A percentile compares a stretch with the other conserved stretches of the same genome.
These are phyloP conservation scores for Larimichthys crocea DNA, from an alignment of 2,113 vertebrate species.

Conservation along the genomic window DNA sequence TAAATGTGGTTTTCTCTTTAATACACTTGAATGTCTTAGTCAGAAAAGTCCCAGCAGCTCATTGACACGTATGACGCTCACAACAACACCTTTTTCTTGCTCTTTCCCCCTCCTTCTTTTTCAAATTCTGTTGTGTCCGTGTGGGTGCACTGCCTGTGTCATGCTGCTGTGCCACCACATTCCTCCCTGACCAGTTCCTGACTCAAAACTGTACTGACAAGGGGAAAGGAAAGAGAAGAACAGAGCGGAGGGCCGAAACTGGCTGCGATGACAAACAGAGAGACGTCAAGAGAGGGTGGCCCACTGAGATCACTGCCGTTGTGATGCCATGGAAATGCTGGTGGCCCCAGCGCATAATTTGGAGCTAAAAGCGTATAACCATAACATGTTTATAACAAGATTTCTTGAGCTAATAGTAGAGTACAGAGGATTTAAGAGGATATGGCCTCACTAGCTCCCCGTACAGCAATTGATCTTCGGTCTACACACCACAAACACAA, in stretches of 20 bases:
- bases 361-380: slow-evolving; percentile 22
- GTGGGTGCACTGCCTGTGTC: slow-evolving; percentile 70
- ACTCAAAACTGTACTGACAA: slow-evolving; percentile 40
- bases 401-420: slow-evolving; percentile 37
- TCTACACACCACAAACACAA: slow-evolving; percentile 57
- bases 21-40: background rate
- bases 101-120: slow-evolving; percentile 18
- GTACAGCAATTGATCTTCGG: slow-evolving; percentile 33
- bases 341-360: slow-evolving; percentile 45
- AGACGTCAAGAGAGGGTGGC: slow-evolving; percentile 66
- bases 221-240: slow-evolving; percentile 19
- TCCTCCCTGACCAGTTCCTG: slow-evolving; percentile 68
- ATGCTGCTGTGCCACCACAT: slow-evolving; percentile 60
- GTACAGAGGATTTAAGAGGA: slow-evolving; percentile 44
- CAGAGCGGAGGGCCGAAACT: slow-evolving; percentile 32
- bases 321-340: slow-evolving; percentile 69
- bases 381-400: slow-evolving; percentile 49
- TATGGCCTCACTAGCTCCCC: slow-evolving; percentile 34
- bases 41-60: slow-evolving; percentile 31
- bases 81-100: slow-evolving; percentile 19
- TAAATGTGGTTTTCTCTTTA: slow-evolving; percentile 14
- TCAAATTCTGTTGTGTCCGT: slow-evolving; percentile 23
- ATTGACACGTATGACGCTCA: background rate
- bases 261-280: slow-evolving; percentile 39
- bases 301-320: slow-evolving; percentile 61